Evolutionary conservation across 2,888 invertebrate species (phyloP), one percentile per base, ranked within the genome.

Genomic region (Caenorhabditis virilis): DNA sequence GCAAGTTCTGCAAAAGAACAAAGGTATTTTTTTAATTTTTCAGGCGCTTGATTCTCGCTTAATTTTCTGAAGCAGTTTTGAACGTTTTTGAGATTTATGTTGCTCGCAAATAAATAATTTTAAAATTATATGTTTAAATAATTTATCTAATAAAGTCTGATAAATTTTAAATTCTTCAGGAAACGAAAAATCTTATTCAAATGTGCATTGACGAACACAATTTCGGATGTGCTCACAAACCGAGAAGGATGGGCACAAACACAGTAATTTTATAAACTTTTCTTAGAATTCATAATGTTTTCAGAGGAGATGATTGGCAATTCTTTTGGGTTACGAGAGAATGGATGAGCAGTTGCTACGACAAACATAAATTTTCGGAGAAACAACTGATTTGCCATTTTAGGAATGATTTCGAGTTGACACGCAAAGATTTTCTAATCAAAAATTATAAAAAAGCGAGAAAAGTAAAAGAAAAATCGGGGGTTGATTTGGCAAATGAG

Each of bases 311-410:
- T 35, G 86, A 85, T 45, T 88, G 88, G 88, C 86, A 87, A 57
- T 84, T 88, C 49, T 87, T 86, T 82, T 88, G 88, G 88, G 88
- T 88, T 80, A 88, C 88, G 51, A 84, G 87, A 48, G 85, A 85
- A 62, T 87, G 88, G 82, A 84, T 88, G 59, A 84, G 84, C 77
- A 86, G 83, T 45, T 82, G 83, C 63, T 86, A 85, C 74, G 85
- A 86, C 74, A 80, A 85, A 55, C 84, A 82, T 69, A 85, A 84
- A 74, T 84, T 85, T 62, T 83, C 83, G 63, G 87, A 85, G 68
- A 85, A 85, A 51, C 88, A 88, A 77, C 84, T 85, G 57, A 86
- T 88, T n/a, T 86, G 87, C 16, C 88, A 88, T 77, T 88, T 88
- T 49, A 62, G 79, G 5, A 88, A 88, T 72, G 88, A 88, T 78